Conservation (phyloP, 2,888 invertebrate species). For the Parthenolecanium corni region DNA sequence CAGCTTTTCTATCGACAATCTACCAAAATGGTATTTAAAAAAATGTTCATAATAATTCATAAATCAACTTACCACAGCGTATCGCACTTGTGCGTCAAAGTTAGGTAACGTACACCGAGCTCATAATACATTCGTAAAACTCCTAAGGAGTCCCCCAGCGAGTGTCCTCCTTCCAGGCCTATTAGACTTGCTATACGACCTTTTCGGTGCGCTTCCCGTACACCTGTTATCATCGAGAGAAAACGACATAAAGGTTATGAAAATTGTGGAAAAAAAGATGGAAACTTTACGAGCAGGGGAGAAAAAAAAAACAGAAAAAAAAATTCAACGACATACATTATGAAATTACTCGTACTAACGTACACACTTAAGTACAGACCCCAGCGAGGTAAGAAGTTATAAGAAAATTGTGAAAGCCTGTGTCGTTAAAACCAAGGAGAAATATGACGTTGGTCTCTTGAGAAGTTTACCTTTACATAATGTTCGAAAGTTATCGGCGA, state of each 20-base stretch:
- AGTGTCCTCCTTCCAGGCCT: slow-evolving; percentile 86
- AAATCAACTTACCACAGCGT: slow-evolving; percentile 57
- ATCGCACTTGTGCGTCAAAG: slow-evolving; percentile 84
- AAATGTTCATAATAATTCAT: too few relatives aligned
- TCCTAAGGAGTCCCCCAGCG: slow-evolving; percentile 77
- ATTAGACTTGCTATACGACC: slow-evolving; percentile 79
- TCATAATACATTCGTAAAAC: slow-evolving; percentile 80
- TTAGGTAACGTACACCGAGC: slow-evolving; percentile 74
- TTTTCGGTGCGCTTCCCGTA: slow-evolving; percentile 57
- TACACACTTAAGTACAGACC: too few relatives aligned
- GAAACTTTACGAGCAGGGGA: background rate
- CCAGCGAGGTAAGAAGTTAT: background rate
- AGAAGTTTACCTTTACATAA: background rate
- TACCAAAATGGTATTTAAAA: too few relatives aligned
- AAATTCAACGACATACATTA: background rate
- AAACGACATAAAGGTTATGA: too few relatives aligned
- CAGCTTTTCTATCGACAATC: too few relatives aligned
- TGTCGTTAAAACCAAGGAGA: background rate
- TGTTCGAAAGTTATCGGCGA: too few relatives aligned
- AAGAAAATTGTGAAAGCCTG: background rate
- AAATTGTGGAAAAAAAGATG: background rate
- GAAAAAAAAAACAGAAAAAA: background rate
- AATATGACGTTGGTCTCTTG: background rate
- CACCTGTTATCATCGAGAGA: slow-evolving; percentile 46
- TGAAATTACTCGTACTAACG: too few relatives aligned